Evolutionary conservation across 2,797 vertebrate genomes (phyloP), one percentile per base, ranked within the genome.

Genomic region (Strix occidentalis): DNA sequence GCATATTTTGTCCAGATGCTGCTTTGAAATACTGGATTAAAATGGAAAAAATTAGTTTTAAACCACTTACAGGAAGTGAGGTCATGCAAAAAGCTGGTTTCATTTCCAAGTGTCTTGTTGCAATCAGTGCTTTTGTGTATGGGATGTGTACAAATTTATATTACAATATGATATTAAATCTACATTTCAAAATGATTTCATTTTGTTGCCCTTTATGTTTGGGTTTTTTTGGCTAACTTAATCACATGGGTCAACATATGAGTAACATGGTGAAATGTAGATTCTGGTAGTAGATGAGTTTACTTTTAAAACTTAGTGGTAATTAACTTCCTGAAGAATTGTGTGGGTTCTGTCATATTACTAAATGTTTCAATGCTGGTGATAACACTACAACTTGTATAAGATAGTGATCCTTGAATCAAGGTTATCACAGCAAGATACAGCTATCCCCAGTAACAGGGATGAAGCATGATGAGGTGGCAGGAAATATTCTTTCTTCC

Each of bases 1-100:
- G 90, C 97, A 97, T 97, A 91, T 98, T 98, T 98, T 97, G 78
- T 89, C 96, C 97, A 98, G 97, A 97, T 98, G 98, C 93, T 82
- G 88, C 93, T 97, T 97, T 97, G 96, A 97, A 97, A 96, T 92
- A 91, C 68, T 84, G 92, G 85, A 91, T 87, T 95, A 88, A 96
- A 96, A 92, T 83, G 51, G 60, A 69, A 80, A 87, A 93, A 96
- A 89, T 28, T 63, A 63, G 50, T 84, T 93, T 92, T 77, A 93
- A 97, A 96, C 76, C 43, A 65, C 53, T 57, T 31, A 5, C n/a
- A 93, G 92, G 76, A 97, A 93, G 74, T 29, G 43, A 78, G 33
- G 56, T 94, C 61, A 45, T 15, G 46, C 4, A 51, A 75, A 96
- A 93, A 71, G 45, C 65, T 39, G 4, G 76, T 65, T 88, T 94